These are phyloP conservation scores for Seira ritae DNA, from an alignment of 2,888 invertebrate species.

Conservation along the genomic window DNA sequence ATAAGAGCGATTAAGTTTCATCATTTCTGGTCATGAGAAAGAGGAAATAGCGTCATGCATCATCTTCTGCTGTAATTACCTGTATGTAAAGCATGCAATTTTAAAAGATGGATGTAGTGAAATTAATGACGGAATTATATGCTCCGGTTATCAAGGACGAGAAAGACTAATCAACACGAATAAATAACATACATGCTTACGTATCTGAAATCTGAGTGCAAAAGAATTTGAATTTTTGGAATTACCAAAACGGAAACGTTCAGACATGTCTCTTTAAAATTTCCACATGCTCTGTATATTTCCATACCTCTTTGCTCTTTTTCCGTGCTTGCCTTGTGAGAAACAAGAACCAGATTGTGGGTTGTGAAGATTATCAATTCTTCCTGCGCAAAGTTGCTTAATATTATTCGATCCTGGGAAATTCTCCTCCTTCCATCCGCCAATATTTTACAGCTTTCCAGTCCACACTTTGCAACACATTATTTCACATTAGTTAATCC, in stretches of 20 bases:
- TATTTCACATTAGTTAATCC: no score
- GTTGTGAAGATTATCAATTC: no score
- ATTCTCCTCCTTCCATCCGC: no score
- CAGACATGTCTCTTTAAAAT: not conserved
- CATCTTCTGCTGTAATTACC: not conserved
- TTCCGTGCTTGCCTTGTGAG: not conserved
- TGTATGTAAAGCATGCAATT: not conserved
- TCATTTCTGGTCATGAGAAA: not conserved
- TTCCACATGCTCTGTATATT: not conserved
- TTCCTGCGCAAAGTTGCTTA: no score
- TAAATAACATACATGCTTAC: not conserved
- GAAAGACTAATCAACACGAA: not conserved
- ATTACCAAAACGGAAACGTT: not conserved
- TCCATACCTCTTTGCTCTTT: not conserved
- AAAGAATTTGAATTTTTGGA: not conserved
- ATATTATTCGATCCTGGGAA: no score
- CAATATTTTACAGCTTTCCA: no score
- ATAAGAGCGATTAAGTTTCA: not conserved
- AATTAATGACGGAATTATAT: not conserved
- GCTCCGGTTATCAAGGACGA: not conserved
- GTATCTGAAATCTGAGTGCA: not conserved
- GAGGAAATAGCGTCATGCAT: not conserved
- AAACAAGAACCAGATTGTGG: not conserved
- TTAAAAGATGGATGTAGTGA: not conserved
- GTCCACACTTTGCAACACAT: no score